phyloP scores from a whole-genome alignment of 1,140 invertebrate genomes.

The Drosophila micromelanica region DNA sequence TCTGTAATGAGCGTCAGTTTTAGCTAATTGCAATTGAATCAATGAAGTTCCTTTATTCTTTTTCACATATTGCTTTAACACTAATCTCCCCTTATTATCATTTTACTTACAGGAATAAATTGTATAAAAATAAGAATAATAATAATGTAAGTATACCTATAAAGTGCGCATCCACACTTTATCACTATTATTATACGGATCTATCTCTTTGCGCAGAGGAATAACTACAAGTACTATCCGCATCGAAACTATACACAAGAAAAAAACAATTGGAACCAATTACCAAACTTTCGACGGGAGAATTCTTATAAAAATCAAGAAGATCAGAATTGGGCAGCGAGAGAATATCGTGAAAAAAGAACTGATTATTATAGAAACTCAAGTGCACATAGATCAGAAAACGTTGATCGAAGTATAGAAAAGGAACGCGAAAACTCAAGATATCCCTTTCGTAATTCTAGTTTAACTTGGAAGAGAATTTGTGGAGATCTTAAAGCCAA shows the following conservation, averaged over 20 bases:
- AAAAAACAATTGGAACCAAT: constrained; percentile 1
- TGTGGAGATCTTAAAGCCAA: not conserved
- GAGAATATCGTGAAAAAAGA: constrained; percentile 5
- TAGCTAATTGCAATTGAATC: constrained; percentile 46
- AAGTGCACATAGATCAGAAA: not conserved
- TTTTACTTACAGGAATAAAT: constrained; percentile 44
- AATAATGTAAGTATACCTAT: constrained; percentile 27
- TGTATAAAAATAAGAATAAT: constrained; percentile 21
- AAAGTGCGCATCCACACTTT: not conserved
- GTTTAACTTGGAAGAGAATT: not conserved
- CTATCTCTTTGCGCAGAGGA: constrained; percentile 19
- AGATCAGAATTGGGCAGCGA: not conserved
- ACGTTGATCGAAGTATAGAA: too few relatives aligned
- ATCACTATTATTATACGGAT: not conserved
- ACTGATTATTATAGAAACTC: constrained; percentile 16
- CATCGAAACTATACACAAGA: not conserved
- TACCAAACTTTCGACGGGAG: not conserved
- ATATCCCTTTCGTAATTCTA: not conserved
- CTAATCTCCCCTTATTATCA: not conserved
- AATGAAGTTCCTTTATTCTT: not conserved
- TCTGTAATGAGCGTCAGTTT: constrained; percentile 28
- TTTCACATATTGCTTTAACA: too few relatives aligned
- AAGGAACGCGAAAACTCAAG: not conserved
- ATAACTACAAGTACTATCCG: constrained; percentile 9
- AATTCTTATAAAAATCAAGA: not conserved